Percentiles rank a stretch among this genome's conserved stretches.
Evolutionary conservation across 92 coral and sea anemone species (phyloP).

Genomic region (Zoanthus solanderi): DNA sequence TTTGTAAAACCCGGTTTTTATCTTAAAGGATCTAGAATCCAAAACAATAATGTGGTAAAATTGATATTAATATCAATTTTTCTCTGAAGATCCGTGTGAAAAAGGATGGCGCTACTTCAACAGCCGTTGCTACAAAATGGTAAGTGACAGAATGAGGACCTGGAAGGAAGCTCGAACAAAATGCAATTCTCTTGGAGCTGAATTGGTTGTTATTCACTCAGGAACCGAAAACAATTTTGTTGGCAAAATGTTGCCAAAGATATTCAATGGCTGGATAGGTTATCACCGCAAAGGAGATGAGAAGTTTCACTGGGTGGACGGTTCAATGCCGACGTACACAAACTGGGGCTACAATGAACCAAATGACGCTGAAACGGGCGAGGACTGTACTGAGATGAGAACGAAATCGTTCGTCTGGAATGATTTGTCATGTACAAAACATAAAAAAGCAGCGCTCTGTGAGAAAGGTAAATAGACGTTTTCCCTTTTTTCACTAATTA

Average conservation of each 20-base stretch:
- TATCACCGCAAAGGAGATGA: not conserved
- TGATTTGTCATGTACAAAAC: not conserved
- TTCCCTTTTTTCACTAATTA: too few relatives aligned
- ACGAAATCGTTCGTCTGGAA: not conserved
- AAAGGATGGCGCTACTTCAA: constrained; percentile 11
- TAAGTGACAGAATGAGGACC: not conserved
- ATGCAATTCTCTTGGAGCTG: constrained; percentile 4
- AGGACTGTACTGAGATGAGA: constrained; percentile 12
- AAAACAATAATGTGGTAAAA: not conserved
- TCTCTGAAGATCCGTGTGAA: constrained; percentile 13
- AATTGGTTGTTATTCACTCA: constrained; percentile 6
- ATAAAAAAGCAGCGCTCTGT: not conserved
- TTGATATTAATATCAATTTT: too few relatives aligned
- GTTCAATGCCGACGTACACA: not conserved
- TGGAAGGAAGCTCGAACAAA: not conserved
- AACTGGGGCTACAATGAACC: constrained; percentile 3
- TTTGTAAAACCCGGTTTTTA: too few relatives aligned
- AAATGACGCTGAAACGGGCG: not conserved
- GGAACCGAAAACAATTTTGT: constrained; percentile 4
- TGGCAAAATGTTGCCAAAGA: not conserved
- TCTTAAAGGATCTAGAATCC: too few relatives aligned
- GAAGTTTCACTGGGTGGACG: constrained; percentile 30
- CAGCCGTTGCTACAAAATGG: not conserved
- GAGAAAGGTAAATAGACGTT: constrained; percentile 5
- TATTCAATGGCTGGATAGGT: constrained; percentile 10